Evolutionary conservation across 2,888 invertebrate genomes (phyloP), one percentile per base, ranked within the genome.

Genomic region (Agonopterix subpropinquella): DNA sequence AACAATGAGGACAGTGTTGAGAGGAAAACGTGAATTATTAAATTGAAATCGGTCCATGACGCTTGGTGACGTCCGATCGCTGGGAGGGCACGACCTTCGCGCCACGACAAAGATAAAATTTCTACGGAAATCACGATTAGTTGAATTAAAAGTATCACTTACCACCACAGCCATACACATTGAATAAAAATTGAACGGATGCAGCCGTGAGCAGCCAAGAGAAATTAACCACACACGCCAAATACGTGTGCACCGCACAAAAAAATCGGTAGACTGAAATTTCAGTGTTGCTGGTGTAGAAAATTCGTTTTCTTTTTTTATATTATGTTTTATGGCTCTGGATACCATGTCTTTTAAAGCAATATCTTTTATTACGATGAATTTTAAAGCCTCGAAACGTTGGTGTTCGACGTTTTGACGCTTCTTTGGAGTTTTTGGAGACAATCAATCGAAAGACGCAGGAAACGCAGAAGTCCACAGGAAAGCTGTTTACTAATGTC

Each of bases 81-180:
- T 28, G 58, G 59, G 72, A 75, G 77, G 77, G 70, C 74, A 72
- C 72, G 80, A 80, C 85, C 83, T 82, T 73, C 66, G 51, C 48
- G 56, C 36, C 18, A 11, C 10, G 28, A 41, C 42, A 45, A 49
- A 52, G 52, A 45, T 36, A 5, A 15, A 46, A 41, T 13, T 41
- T 46, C 44, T 11, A 47, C 47, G 45, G 43, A 13, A 47, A 41
- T 53, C 53, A 51, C 46, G n/a, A 47, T 28, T 54, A 55, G 51
- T 50, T 47, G 44, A 62, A 51, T 56, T 45, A 53, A 56, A 51
- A 53, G 54, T 41, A 50, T 52, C 44, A 91, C 93, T 92, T 88
- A 94, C 94, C 93, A 91, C 92, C 92, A 93, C 93, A 93, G 93
- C 93, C 93, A 94, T 94, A 93, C 93, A 94, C 94, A 94, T 94